Base-by-base conservation (phyloP, 2,797 vertebrate genomes). In the Aythya fuligula region DNA sequence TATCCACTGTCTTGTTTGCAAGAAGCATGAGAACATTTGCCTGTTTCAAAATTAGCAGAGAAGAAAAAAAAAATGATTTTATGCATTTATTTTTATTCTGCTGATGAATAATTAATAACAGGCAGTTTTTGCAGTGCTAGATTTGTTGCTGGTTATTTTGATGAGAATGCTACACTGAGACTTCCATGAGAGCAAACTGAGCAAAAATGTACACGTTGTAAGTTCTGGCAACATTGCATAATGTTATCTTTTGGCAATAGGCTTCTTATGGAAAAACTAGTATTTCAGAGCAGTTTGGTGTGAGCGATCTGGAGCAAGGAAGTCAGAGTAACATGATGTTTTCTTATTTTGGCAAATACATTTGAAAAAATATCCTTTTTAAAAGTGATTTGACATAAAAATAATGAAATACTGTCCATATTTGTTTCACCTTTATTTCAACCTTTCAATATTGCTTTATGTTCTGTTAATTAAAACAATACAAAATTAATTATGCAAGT, bases 101-200 rank as follows among this genome's bases (percentile, higher is more conserved):
- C 12, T 47, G 43, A 58, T 85, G 70, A 95, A 95, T 85, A 72
- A 88, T 93, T 92, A 84, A 90, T 51, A 86, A 81, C 36, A 28
- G 45, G 30, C 34, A 78, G 49, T 62, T 89, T 87, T 83, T 86
- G 62, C 54, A 49, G 58, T 41, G 73, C 47, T 70, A 57, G 19
- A 24, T 79, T 87, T 30, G 27, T 9, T 38, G 65, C 56, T 81
- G 30, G 49, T 72, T 94, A 61, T 80, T 95, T 91, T 81, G 65
- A 92, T 41, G 22, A 72, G 30, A 81, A 86, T 28, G 13, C 38
- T 39, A 65, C 34, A n/a, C 54, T 34, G 61, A 62, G n/a, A 64
- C 65, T 85, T 89, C n/a, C 28, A 27, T 6, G 4, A 79, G 76
- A 94, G 60, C 14, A 14, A 67, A 77, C 11, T 5, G 10, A 7